A percentile compares a stretch with the other conserved stretches of the same genome.
phyloP scores from a whole-genome alignment of 2,797 vertebrate genomes.

The Cheirogaleus major region DNA sequence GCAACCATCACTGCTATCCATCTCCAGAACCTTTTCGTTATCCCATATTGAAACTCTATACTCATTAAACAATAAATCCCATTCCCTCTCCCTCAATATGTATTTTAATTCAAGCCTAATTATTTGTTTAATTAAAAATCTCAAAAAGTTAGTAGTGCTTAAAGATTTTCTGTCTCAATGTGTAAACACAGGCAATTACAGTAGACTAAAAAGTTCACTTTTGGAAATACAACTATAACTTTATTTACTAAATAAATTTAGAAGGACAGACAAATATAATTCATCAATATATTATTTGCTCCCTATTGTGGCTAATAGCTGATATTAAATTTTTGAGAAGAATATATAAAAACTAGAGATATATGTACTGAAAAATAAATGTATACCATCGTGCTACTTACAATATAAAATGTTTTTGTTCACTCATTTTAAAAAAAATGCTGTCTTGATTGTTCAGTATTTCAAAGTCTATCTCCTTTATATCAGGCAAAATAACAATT shows the following conservation, averaged over 20 bases:
- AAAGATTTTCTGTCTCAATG: background rate
- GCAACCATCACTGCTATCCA: background rate
- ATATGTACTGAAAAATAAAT: background rate
- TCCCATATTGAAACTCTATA: background rate
- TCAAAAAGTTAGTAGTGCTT: background rate
- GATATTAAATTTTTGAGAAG: background rate
- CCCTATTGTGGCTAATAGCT: background rate
- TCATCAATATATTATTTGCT: background rate
- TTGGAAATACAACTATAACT: background rate
- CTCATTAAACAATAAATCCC: background rate
- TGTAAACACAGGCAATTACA: background rate
- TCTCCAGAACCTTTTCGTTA: background rate
- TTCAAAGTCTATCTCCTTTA: background rate
- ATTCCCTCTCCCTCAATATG: background rate
- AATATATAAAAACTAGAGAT: background rate
- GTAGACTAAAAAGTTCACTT: background rate
- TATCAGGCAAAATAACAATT: background rate
- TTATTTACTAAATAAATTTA: background rate
- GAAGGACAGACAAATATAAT: background rate
- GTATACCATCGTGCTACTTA: background rate
- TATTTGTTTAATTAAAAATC: constrained; percentile 35
- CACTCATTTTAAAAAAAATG: background rate
- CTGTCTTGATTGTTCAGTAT: background rate
- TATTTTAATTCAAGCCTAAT: background rate
- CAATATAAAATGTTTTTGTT: background rate